Base-by-base conservation (phyloP, 1,140 invertebrate species). In the Sinonovacula constricta region DNA sequence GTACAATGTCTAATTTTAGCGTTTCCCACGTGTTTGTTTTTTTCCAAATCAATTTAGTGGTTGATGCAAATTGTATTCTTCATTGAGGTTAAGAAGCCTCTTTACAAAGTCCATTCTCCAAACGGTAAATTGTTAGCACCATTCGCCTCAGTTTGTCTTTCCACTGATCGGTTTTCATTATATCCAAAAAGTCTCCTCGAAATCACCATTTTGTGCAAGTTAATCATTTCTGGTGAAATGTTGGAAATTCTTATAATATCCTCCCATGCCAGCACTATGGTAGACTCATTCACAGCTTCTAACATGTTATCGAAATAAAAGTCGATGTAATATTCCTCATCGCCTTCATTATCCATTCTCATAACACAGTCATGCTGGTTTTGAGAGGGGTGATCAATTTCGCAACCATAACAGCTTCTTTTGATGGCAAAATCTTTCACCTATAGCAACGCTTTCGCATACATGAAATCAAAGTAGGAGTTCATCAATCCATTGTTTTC, bases 401-500 rank as follows among this genome's bases (percentile, higher is more conserved):
- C 4, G 59, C 68, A 70, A 36, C 68, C 68, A 24, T 59, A 70
- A n/a, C 68, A 70, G n/a, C 59, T 70, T 7, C 59, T 70, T 24
- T 59, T 57, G 22, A 70, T 39, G 26, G 45, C 68, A 10, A 28
- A 24, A 56, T 39, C 3, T 59, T 56, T 70, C 34, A 70, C 68
- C 26, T 24, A 31, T 30, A 57, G 1, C 26, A 70, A 22, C 14
- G 68, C 68, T 31, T 70, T 56, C 30, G 68, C 68, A 34, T 70
- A 70, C 24, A 70, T 24, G 59, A 70, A 70, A 26, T 70, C 12
- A 59, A 70, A 70, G 54, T 70, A 70, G 4, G 68, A 70, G 24
- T 70, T 70, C 66, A 69, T 69, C 24, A 69, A 59, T 59, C 56
- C n/a, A n/a, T n/a, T n/a, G n/a, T n/a, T n/a, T n/a, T n/a, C n/a